Evolutionary conservation across 2,113 vertebrate species (phyloP).

Genomic region (Raja brachyura): DNA sequence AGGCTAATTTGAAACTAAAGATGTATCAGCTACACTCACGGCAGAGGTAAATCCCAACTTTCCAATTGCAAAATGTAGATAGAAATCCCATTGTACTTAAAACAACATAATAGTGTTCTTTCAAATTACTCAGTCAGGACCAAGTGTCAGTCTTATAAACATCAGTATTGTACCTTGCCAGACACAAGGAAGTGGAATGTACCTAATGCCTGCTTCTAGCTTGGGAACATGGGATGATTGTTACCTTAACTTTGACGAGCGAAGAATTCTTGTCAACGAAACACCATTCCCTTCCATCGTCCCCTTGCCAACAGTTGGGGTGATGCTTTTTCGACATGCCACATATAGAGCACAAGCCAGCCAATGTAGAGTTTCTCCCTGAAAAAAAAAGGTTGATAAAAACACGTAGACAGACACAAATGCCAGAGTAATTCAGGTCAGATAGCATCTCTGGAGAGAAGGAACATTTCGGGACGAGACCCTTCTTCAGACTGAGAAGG

Average conservation of each 20-base stretch:
- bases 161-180: background rate
- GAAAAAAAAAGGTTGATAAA: constrained; percentile 36
- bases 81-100: background rate
- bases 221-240: background rate
- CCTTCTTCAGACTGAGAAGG: no score
- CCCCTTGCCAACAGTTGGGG: constrained; percentile 85
- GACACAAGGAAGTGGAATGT: background rate
- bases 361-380: constrained; percentile 93
- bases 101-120: background rate
- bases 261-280: constrained; percentile 88
- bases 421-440: no score
- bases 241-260: constrained; percentile 85
- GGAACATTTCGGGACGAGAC: no score
- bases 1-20: background rate
- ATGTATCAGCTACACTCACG: background rate
- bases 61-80: background rate
- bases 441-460: no score
- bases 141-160: background rate
- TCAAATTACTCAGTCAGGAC: background rate
- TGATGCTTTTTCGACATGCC: constrained; percentile 80
- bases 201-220: background rate
- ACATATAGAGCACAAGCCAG: constrained; percentile 86
- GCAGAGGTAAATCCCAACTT: background rate
- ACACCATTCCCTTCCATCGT: constrained; percentile 94
- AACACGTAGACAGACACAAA: background rate